Base-by-base conservation (phyloP, 2,113 vertebrate genomes). In the Phoxinus phoxinus region DNA sequence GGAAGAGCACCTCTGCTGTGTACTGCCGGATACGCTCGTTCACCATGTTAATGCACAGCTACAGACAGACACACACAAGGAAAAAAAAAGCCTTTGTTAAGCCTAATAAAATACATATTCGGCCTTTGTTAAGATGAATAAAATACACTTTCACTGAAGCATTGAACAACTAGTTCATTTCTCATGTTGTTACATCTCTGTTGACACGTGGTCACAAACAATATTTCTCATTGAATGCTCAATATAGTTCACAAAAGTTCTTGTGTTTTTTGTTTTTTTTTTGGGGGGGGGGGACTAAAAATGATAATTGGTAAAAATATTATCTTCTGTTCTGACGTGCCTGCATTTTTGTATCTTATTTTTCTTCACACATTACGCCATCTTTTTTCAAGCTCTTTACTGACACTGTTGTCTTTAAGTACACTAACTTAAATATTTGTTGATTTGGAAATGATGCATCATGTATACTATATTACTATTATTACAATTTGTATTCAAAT, bases 31-130 rank as follows among this genome's bases (percentile, higher is more conserved):
- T 94, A 90, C 94, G 96, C 95, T 99, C 97, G 35, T 97, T 99
- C 95, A 96, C 96, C 96, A 99, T 97, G 95, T 99, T 99, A 94
- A 98, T 94, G 90, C 97, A 99, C 65, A 99, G 94, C 98, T 99
- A 89, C 91, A 90, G 80, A 77, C 78, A 71, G 81, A 91, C 0
- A 3, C 79, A 93, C 84, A 91, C 25, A 87, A 53, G 17, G 19
- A 21, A 56, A 37, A 32, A 21, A 56, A 37, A 32, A 72, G 6
- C 44, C 46, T 25, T 53, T 27, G 15, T 76, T 53, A 53, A 51
- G 25, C 7, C 17, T 21, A 71, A 41, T 23, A 56, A 23, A 51
- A 23, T 6, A 71, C 35, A 23, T n/a, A n/a, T n/a, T n/a, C n/a
- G n/a, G n/a, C n/a, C n/a, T n/a, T n/a, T n/a, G n/a, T n/a, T n/a